Evolutionary conservation across 2,113 vertebrate species (phyloP).

Genomic region (Drymodes brunneopygia): DNA sequence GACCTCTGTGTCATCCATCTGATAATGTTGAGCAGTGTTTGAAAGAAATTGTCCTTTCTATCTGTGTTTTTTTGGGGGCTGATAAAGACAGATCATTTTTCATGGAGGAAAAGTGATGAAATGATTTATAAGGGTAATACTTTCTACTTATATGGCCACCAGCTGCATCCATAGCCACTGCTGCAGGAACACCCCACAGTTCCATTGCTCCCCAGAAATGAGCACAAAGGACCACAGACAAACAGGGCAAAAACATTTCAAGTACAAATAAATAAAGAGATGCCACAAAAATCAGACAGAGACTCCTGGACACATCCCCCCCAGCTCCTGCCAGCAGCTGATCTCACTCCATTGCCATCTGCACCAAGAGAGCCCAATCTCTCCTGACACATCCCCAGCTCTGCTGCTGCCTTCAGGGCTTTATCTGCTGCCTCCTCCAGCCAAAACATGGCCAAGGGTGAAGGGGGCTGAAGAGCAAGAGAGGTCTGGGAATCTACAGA

Average conservation of each 20-base stretch:
- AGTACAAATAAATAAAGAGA: slow-evolving; percentile 1
- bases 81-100: not conserved
- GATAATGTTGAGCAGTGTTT: not conserved
- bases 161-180: not conserved
- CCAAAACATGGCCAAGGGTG: not conserved
- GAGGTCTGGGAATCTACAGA: not conserved
- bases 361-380: not conserved
- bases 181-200: not conserved
- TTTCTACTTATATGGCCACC: not conserved
- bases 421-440: not conserved
- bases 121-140: not conserved
- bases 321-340: not conserved
- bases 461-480: not conserved
- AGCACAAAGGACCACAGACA: not conserved
- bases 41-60: not conserved
- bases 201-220: not conserved
- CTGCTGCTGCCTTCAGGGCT: not conserved
- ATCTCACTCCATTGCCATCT: slow-evolving; percentile 5
- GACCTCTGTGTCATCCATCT: not conserved
- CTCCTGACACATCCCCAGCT: not conserved
- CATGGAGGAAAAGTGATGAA: not conserved
- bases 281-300: not conserved
- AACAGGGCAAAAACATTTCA: not conserved
- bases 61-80: not conserved
- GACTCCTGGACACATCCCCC: not conserved